Evolutionary conservation across 2,888 invertebrate species (phyloP).

Genomic region (Zootermopsis nevadensis): DNA sequence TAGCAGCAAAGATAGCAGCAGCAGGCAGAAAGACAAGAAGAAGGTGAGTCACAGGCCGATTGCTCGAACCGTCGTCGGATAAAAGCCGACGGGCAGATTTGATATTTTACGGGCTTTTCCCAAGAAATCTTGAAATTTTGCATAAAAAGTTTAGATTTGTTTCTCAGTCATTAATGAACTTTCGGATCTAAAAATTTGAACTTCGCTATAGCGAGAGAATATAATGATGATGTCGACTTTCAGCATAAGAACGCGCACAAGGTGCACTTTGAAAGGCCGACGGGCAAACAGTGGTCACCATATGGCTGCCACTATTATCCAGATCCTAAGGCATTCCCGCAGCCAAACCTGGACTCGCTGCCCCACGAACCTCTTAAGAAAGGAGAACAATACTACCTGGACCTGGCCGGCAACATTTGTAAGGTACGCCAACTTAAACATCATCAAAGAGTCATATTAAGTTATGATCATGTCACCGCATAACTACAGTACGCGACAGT

Average conservation of each 20-base stretch:
- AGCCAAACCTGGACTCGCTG: conserved; percentile 85
- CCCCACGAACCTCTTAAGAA: conserved; percentile 86
- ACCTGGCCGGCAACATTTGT: conserved; percentile 93
- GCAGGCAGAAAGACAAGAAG: conserved; percentile 65
- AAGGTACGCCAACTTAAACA: conserved; percentile 66
- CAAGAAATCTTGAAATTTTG: too few relatives aligned
- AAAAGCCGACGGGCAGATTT: too few relatives aligned
- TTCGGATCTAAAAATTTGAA: too few relatives aligned
- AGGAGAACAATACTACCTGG: conserved; percentile 94
- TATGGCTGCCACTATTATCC: conserved; percentile 94
- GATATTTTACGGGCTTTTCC: too few relatives aligned
- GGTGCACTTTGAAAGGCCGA: conserved; percentile 66
- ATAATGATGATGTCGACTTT: too few relatives aligned
- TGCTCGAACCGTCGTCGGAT: too few relatives aligned
- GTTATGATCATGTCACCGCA: too few relatives aligned
- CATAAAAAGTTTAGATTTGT: too few relatives aligned
- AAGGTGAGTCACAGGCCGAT: conserved; percentile 56
- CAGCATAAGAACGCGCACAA: conserved; percentile 65
- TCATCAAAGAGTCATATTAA: too few relatives aligned
- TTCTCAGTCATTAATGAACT: too few relatives aligned
- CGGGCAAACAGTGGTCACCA: conserved; percentile 78
- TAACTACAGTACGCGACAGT: too few relatives aligned
- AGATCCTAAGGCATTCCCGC: conserved; percentile 85
- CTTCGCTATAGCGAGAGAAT: too few relatives aligned
- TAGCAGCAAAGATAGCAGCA: conserved; percentile 60